Conservation (phyloP, 2,888 invertebrate genomes). For the Ceraclea dissimilis region DNA sequence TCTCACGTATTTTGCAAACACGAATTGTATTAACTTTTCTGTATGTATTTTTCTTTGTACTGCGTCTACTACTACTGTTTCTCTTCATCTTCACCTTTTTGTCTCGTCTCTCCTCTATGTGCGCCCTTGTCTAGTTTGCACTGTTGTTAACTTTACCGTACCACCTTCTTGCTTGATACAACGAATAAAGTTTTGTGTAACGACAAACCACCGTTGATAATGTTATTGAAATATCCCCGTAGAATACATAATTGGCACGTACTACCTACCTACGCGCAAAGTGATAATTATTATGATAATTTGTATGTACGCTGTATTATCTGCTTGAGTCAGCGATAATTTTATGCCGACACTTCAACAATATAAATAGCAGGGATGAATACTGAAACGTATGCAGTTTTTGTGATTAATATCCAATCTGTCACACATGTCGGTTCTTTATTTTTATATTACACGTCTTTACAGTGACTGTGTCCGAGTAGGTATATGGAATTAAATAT, state of each 20-base stretch:
- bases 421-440: too few relatives aligned
- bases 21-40: conserved; percentile 27
- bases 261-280: too few relatives aligned
- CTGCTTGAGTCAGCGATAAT: too few relatives aligned
- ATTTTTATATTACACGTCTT: too few relatives aligned
- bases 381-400: too few relatives aligned
- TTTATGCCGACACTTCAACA: too few relatives aligned
- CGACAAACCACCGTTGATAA: not conserved
- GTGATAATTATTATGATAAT: too few relatives aligned
- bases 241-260: not conserved
- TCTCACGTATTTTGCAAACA: conserved; percentile 25
- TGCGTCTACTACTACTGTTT: conserved; percentile 6
- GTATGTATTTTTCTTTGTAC: conserved; percentile 23
- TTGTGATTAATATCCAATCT: too few relatives aligned
- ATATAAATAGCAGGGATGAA: too few relatives aligned
- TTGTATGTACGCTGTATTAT: too few relatives aligned
- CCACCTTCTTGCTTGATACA: not conserved
- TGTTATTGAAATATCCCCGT: not conserved
- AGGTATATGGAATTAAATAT: too few relatives aligned
- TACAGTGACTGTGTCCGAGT: too few relatives aligned
- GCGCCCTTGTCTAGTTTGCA: conserved; percentile 6
- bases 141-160: conserved; percentile 4
- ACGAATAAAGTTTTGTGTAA: not conserved
- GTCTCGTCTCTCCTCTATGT: not conserved
- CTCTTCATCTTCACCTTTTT: conserved; percentile 16